A percentile compares a stretch with the other conserved stretches of the same genome.
These are phyloP conservation scores for Helicorthomorpha holstii DNA, from an alignment of 1,140 invertebrate species.

Conservation along the genomic window DNA sequence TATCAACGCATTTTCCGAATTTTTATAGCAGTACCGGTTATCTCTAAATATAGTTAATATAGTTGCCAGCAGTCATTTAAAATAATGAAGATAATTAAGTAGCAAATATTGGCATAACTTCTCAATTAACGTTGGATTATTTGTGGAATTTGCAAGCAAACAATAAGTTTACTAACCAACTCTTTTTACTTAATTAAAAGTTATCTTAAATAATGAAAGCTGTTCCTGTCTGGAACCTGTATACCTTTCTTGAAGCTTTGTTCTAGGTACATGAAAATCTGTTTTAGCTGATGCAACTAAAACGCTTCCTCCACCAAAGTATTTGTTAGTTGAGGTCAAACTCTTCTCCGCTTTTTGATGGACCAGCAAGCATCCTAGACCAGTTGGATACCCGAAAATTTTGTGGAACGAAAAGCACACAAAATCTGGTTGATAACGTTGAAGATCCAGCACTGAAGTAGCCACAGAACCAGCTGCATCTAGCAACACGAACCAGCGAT, in stretches of 20 bases:
- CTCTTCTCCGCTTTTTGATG: constrained; percentile 42
- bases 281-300: constrained; percentile 52
- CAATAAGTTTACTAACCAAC: too few species aligned
- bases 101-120: too few species aligned
- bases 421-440: constrained; percentile 61
- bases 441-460: constrained; percentile 62
- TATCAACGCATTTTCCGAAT: too few species aligned
- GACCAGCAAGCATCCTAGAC: constrained; percentile 63
- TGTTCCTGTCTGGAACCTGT: constrained; percentile 8
- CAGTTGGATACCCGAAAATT: constrained; percentile 94
- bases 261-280: constrained; percentile 47
- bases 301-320: constrained; percentile 86
- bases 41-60: too few species aligned
- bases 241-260: constrained; percentile 51
- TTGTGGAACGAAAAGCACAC: constrained; percentile 90
- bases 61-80: too few species aligned
- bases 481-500: constrained; percentile 55
- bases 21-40: too few species aligned
- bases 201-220: constrained; percentile 6
- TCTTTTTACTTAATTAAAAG: constrained; percentile 1
- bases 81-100: too few species aligned
- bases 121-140: too few species aligned
- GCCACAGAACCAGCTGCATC: constrained; percentile 70
- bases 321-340: constrained; percentile 47
- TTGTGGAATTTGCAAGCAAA: too few species aligned